Evolutionary conservation across 2,888 invertebrate species (phyloP).

Genomic region (Sminthurides aquaticus): DNA sequence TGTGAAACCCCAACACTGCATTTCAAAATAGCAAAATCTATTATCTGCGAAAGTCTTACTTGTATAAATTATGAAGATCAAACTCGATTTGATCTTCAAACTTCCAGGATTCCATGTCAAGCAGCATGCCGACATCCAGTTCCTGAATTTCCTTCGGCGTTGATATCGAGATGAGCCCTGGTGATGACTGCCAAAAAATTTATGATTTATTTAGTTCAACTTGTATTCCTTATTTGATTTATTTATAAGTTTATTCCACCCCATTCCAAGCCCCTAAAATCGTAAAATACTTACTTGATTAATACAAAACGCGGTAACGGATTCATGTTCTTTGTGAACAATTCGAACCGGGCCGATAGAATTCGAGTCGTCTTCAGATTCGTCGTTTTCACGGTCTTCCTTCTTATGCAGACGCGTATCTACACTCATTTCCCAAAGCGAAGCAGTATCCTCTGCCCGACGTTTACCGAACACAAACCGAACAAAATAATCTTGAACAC

Average conservation of each 20-base stretch:
- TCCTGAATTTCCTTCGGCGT: constrained; percentile 96
- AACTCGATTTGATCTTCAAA: constrained; percentile 95
- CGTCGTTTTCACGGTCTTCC: constrained; percentile 25
- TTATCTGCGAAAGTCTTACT: constrained; percentile 47
- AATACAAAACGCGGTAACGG: constrained; percentile 92
- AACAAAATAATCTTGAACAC: constrained; percentile 89
- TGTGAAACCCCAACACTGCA: too few species aligned
- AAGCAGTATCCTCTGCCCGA: constrained; percentile 50
- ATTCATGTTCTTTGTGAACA: constrained; percentile 97
- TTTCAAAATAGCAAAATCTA: too few species aligned
- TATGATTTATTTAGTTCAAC: not conserved
- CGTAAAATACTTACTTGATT: constrained; percentile 72
- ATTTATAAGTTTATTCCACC: too few species aligned
- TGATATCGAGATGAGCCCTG: constrained; percentile 79
- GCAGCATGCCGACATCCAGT: constrained; percentile 85
- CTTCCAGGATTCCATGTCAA: constrained; percentile 81
- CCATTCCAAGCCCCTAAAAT: too few species aligned
- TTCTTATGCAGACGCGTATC: constrained; percentile 27
- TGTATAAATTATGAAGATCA: constrained; percentile 76
- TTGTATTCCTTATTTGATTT: too few species aligned
- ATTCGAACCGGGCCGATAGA: constrained; percentile 68
- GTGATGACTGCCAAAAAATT: constrained; percentile 57
- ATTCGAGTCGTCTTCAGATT: constrained; percentile 36
- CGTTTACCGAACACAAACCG: constrained; percentile 85
- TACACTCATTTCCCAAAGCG: constrained; percentile 48